A percentile compares a stretch with the other conserved stretches of the same genome.
Conservation (phyloP, 2,888 invertebrate genomes). For the Crioceris asparagi region DNA sequence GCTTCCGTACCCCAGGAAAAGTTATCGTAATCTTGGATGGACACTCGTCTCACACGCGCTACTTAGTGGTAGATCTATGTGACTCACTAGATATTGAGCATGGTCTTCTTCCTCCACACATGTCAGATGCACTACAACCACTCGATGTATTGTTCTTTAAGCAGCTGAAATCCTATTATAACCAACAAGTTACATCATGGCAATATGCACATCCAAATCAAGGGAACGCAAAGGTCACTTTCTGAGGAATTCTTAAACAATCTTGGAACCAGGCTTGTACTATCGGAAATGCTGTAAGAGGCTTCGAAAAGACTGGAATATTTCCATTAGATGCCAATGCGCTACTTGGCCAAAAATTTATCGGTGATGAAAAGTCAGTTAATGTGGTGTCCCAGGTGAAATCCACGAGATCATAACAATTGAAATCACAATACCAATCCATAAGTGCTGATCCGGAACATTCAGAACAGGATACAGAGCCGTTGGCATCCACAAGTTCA, state of each 20-base stretch:
- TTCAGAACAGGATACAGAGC: too few relatives aligned
- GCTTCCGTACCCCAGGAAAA: too few relatives aligned
- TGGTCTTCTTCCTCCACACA: background rate
- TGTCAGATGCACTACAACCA: constrained; percentile 4
- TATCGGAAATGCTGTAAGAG: constrained; percentile 6
- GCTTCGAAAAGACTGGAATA: constrained; percentile 9
- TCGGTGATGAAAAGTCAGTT: constrained; percentile 2
- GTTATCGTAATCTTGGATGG: too few relatives aligned
- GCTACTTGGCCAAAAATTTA: constrained; percentile 1
- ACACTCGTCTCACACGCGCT: too few relatives aligned
- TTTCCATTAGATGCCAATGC: constrained; percentile 7
- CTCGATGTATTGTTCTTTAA: constrained; percentile 16
- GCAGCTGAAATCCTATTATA: background rate
- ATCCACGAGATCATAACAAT: background rate
- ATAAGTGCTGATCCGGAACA: too few relatives aligned
- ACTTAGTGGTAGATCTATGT: too few relatives aligned
- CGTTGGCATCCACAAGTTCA: too few relatives aligned
- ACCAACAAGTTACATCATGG: constrained; percentile 4
- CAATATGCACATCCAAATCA: constrained; percentile 7
- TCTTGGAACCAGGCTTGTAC: constrained; percentile 7
- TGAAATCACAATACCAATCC: too few relatives aligned
- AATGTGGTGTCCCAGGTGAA: background rate
- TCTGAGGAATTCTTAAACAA: constrained; percentile 6
- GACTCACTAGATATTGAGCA: background rate
- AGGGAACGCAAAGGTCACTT: constrained; percentile 7